Base-by-base conservation (phyloP, 1,140 invertebrate species). In the Drosophila kurseongensis region DNA sequence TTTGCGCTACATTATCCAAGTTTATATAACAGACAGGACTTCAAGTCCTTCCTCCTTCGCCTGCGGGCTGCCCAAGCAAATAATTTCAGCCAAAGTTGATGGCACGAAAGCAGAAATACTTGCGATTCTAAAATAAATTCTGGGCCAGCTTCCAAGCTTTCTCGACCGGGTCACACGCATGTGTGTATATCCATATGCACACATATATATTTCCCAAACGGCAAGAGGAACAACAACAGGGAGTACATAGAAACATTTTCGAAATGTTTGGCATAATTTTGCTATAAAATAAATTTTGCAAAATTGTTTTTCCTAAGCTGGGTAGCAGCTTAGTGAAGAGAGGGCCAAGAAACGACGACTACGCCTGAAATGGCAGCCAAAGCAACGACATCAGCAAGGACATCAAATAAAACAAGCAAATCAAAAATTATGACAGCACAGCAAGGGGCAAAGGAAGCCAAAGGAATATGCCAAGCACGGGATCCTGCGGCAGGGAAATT, bases 241-340 rank as follows among this genome's bases (percentile, higher is more conserved):
- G 79, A 86, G 79, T 83, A 88, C 83, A 86, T 86, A 89, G 84
- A 89, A 88, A 89, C 84, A 89, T 89, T 89, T 86, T 77, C 58
- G 65, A 89, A 89, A 89, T 89, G 84, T 84, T 89, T 89, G 84
- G 84, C 84, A 89, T 89, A 89, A 89, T 89, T 89, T 89, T 88
- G 84, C 84, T 84, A 89, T 89, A 89, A 89, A 89, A 89, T 89
- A 89, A 89, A 89, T 89, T 89, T 89, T 89, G 84, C 84, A 89
- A 89, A 89, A 89, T 89, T 89, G 84, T 89, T 89, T 84, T 89
- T 89, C 84, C 77, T 89, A 89, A 89, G 84, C 84, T 83, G 73
- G 67, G 79, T 75, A 85, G 82, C 82, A 89, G 84, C 84, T 88
- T 88, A 88, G 76, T 62, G 58, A 51, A 54, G 62, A 73, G 80